Evolutionary conservation across 2,888 invertebrate genomes (phyloP), one percentile per base, ranked within the genome.

Genomic region (Diploptera punctata): DNA sequence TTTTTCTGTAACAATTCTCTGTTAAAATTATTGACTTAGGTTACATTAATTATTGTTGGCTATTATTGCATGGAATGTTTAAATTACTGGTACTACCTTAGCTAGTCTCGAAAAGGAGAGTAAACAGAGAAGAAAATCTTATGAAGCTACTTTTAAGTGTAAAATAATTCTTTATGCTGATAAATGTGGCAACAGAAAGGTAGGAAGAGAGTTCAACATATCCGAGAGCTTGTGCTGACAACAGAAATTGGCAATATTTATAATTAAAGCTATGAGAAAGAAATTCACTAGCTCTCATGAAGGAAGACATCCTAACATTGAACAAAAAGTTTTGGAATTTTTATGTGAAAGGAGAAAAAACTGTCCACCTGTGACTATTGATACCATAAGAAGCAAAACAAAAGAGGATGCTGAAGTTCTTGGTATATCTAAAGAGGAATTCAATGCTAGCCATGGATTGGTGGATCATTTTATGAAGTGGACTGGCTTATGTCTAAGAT

Each of bases 151-250:
- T 38, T 38, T 38, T 13, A 38, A 38, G 38, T 38, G 38, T 38
- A 38, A 38, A 38, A 13, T n/a, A 18, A 49, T n/a, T 49, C 13
- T 49, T 49, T 49, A 13, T 18, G 18, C 18, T n/a, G 49, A n/a
- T 13, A 49, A 49, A 49, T 13, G n/a, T 49, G 49, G 49, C n/a
- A 49, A 49, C 49, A 49, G 49, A 49, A 49, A 49, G 49, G 49
- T 18, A 49, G 49, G 49, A 49, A 49, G 18, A 49, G 49, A 13
- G n/a, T 49, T 38, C 13, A 38, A 38, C 13, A 13, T 38, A 38
- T 5, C 38, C 13, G 38, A 38, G 38, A 38, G 38, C 38, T 38
- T 38, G 38, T 38, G 38, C 13, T 38, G 13, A 13, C 38, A 38
- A 38, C 38, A 38, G 38, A 38, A 38, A 38, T 38, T 38, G 38